These are phyloP conservation scores for Esox lucius DNA, from an alignment of 2,797 vertebrate species.

Conservation along the genomic window DNA sequence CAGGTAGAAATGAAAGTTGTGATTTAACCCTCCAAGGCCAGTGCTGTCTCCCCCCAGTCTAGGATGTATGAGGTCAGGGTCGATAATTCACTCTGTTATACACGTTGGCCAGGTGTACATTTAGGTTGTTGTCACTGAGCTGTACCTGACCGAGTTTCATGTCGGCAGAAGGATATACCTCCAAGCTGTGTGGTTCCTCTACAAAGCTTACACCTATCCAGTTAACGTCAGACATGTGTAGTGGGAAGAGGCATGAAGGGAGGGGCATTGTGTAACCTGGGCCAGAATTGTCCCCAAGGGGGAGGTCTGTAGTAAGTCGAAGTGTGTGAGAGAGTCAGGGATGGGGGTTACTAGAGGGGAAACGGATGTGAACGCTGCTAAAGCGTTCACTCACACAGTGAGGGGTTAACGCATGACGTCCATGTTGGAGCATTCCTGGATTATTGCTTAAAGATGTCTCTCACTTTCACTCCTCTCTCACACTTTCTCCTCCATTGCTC, in stretches of 20 bases:
- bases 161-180: not conserved
- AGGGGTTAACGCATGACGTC: constrained; percentile 33
- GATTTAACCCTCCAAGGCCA: too few species aligned
- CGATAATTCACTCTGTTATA: not conserved
- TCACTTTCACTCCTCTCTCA: too few species aligned
- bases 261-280: not conserved
- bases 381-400: constrained; percentile 41
- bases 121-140: not conserved
- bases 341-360: not conserved
- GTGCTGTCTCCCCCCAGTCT: not conserved
- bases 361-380: constrained; percentile 25
- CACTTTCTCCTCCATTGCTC: constrained; percentile 11
- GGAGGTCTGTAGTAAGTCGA: not conserved
- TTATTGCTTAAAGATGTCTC: constrained; percentile 76
- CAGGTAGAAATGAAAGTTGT: too few species aligned
- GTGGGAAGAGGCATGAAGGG: not conserved
- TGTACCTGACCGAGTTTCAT: not conserved
- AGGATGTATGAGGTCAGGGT: not conserved
- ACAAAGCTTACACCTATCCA: constrained; percentile 41
- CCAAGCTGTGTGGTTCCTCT: not conserved
- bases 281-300: not conserved
- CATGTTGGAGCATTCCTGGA: constrained; percentile 57
- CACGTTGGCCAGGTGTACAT: not conserved
- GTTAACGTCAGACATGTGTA: constrained; percentile 7
- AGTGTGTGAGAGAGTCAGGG: not conserved